Conservation (phyloP, 2,888 invertebrate species). For the Drosophila hamatofila region DNA sequence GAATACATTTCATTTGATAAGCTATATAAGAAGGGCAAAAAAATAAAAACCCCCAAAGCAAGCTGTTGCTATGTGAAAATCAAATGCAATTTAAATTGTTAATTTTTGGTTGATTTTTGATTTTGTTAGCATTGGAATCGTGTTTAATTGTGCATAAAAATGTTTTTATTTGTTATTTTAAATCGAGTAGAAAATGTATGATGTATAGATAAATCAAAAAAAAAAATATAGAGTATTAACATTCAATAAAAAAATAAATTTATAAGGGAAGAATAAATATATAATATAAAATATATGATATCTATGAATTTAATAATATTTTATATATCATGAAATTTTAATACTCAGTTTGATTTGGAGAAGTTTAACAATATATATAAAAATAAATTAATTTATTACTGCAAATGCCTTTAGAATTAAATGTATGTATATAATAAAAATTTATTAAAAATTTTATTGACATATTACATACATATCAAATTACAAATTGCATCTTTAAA, state of each 20-base stretch:
- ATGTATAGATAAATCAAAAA: too few species aligned
- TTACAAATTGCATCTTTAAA: not conserved
- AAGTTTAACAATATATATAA: too few species aligned
- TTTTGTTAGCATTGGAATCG: not conserved
- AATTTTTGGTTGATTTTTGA: constrained; percentile 10
- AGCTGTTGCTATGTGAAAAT: constrained; percentile 7
- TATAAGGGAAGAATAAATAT: not conserved
- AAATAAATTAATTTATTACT: too few species aligned
- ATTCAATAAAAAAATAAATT: not conserved
- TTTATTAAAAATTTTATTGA: too few species aligned
- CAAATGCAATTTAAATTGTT: constrained; percentile 16
- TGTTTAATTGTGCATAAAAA: constrained; percentile 2
- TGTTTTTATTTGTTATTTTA: not conserved
- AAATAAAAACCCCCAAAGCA: not conserved
- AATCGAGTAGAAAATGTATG: not conserved
- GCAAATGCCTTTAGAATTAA: too few species aligned
- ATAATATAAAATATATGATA: not conserved
- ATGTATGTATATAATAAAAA: too few species aligned
- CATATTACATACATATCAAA: not conserved
- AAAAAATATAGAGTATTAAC: not conserved
- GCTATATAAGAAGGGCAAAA: constrained; percentile 29
- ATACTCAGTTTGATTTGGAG: too few species aligned
- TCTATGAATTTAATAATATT: not conserved
- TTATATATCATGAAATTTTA: not conserved
- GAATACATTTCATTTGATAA: constrained; percentile 38